Evolutionary conservation across 2,888 invertebrate species (phyloP).

Genomic region (Caenorhabditis panamensis): DNA sequence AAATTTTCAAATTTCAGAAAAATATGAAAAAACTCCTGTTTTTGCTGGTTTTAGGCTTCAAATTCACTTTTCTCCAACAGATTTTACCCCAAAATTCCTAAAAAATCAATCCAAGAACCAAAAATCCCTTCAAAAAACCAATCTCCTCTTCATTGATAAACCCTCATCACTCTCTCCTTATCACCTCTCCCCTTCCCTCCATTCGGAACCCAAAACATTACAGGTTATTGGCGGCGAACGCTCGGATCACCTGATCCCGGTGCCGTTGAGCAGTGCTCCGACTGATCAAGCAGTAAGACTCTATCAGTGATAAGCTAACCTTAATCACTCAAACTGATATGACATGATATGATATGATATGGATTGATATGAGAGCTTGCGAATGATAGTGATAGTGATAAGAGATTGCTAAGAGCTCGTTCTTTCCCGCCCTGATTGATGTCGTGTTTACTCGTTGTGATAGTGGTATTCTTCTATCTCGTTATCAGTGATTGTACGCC

Average conservation of each 20-base stretch:
- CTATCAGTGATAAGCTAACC: neutral
- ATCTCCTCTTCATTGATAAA: neutral
- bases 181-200: neutral
- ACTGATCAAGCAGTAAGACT: conserved; percentile 99
- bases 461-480: too few species aligned
- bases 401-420: neutral
- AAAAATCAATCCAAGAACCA: too few species aligned
- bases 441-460: too few species aligned
- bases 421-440: too few species aligned
- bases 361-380: neutral
- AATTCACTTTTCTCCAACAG: too few species aligned
- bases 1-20: too few species aligned
- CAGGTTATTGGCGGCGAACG: conserved; percentile 99
- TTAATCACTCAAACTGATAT: neutral
- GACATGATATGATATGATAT: neutral
- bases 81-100: too few species aligned
- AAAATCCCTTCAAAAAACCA: too few species aligned
- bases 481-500: too few species aligned
- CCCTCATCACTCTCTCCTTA: neutral
- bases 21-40: too few species aligned
- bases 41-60: too few species aligned
- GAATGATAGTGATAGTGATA: neutral
- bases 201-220: conserved; percentile 20
- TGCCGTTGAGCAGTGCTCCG: conserved; percentile 99
- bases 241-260: conserved; percentile 99